phyloP scores from a whole-genome alignment of 2,888 invertebrate species.

The Hoplodrina blanda region DNA sequence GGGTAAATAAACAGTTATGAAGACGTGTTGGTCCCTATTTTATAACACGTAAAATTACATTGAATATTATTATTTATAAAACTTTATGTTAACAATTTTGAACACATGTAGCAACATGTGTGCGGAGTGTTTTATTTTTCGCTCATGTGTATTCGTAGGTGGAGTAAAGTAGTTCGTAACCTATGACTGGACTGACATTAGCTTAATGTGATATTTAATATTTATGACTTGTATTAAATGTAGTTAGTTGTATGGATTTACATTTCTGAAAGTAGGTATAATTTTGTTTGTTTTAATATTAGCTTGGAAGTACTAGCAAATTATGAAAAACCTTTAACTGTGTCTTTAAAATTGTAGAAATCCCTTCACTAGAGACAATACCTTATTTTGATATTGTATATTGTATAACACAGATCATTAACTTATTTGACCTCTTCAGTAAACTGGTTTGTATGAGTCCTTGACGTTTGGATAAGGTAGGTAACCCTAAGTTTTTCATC shows the following conservation, averaged over 20 bases:
- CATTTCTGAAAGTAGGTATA: constrained; percentile 72
- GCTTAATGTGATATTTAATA: constrained; percentile 90
- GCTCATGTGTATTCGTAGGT: constrained; percentile 74
- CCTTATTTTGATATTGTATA: not conserved
- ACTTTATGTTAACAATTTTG: constrained; percentile 49
- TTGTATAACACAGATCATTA: constrained; percentile 28
- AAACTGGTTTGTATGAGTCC: constrained; percentile 14
- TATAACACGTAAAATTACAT: constrained; percentile 31
- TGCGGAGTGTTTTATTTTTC: constrained; percentile 58
- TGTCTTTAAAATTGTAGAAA: not conserved
- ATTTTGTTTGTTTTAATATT: constrained; percentile 70
- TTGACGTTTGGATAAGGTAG: constrained; percentile 8
- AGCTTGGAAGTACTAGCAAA: constrained; percentile 64
- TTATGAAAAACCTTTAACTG: constrained; percentile 22
- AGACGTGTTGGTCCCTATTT: constrained; percentile 31
- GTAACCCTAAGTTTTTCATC: constrained; percentile 47
- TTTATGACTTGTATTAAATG: constrained; percentile 85
- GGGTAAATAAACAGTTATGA: constrained; percentile 35
- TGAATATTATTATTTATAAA: constrained; percentile 53
- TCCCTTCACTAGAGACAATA: too few relatives aligned
- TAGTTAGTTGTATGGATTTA: constrained; percentile 81
- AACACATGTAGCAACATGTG: constrained; percentile 52
- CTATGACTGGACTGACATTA: constrained; percentile 89
- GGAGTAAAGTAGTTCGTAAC: constrained; percentile 80
- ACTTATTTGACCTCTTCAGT: constrained; percentile 20